phyloP scores from a whole-genome alignment of 2,113 vertebrate genomes.

The Alaudala cheleensis region DNA sequence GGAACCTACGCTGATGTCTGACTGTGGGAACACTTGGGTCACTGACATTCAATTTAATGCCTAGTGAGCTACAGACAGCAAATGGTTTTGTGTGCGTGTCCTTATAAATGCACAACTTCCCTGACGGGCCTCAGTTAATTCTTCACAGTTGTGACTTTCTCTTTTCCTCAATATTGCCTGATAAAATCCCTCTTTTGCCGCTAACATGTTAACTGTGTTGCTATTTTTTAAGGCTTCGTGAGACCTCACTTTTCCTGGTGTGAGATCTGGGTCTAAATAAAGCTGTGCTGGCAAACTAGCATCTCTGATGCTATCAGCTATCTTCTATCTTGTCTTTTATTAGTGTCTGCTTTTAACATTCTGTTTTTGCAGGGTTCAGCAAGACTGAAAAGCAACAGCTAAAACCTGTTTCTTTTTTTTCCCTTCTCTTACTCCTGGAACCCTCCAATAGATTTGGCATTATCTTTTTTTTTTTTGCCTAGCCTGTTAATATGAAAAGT shows the following conservation, averaged over 20 bases:
- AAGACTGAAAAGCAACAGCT: not conserved
- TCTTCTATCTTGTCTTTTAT: conserved; percentile 25
- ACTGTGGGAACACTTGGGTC: not conserved
- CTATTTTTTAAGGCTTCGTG: conserved; percentile 26
- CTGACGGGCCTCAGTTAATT: not conserved
- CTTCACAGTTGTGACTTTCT: conserved; percentile 10
- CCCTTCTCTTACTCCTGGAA: not conserved
- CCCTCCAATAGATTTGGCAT: not conserved
- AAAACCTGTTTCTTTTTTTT: not conserved
- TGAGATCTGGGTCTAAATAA: conserved; percentile 36
- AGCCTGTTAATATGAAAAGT: not conserved
- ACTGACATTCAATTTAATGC: not conserved
- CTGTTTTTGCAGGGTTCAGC: not conserved
- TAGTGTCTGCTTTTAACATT: not conserved
- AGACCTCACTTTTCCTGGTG: conserved; percentile 19
- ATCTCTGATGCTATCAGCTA: not conserved
- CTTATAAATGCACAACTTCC: not conserved
- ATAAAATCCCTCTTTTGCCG: not conserved
- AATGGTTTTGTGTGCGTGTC: not conserved
- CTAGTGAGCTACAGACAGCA: not conserved
- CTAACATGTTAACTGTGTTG: not conserved
- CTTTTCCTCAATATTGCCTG: conserved; percentile 7
- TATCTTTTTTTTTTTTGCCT: not conserved
- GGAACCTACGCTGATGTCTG: not conserved
- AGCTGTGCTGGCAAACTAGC: conserved; percentile 10